Evolutionary conservation across 1,140 invertebrate genomes (phyloP), one percentile per base, ranked within the genome.

Genomic region (Panulirus ornatus): DNA sequence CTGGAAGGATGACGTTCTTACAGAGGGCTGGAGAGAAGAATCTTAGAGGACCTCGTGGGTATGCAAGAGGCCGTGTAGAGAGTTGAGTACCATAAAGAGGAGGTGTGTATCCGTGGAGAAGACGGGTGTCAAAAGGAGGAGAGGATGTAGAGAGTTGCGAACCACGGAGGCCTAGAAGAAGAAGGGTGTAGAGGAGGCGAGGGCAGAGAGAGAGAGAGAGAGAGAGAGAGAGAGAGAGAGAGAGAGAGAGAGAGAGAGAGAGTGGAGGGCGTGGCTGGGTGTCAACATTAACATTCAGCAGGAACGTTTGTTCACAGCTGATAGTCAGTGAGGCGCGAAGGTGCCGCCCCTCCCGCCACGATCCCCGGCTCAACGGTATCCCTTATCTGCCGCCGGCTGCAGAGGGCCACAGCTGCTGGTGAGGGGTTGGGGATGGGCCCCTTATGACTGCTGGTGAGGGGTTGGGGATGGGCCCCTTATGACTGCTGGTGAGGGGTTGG

Each of bases 241-340:
- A 70, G 66, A 22, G 66, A 27, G 66, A 22, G 19, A 70, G 66
- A 27, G 81, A 27, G 36, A 27, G 58, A 5, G 34, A 19, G 38
- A 38, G 54, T 30, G 22, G 34, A 66, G 83, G 83, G 83, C 83
- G 83, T 84, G 83, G 66, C 44, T 42, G 63, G 44, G 40, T 84
- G 83, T 84, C 83, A 84, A 73, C 83, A 73, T 70, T 71, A 84
- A 70, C 83, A 73, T 47, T 71, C 83, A 84, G 66, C 83, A 73
- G 83, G 40, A 84, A 71, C 40, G 83, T 73, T 84, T 84, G 83
- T 84, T 84, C 83, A 84, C 83, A 84, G 83, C 83, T 84, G 83
- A 84, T 84, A 84, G 83, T 51, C 83, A 73, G 83, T 84, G 83
- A 84, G 66, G 83, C 83, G 83, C 40, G 83, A 84, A 73, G 66